Conservation (phyloP, 2,113 vertebrate species). For the Bolborhynchus lineola region DNA sequence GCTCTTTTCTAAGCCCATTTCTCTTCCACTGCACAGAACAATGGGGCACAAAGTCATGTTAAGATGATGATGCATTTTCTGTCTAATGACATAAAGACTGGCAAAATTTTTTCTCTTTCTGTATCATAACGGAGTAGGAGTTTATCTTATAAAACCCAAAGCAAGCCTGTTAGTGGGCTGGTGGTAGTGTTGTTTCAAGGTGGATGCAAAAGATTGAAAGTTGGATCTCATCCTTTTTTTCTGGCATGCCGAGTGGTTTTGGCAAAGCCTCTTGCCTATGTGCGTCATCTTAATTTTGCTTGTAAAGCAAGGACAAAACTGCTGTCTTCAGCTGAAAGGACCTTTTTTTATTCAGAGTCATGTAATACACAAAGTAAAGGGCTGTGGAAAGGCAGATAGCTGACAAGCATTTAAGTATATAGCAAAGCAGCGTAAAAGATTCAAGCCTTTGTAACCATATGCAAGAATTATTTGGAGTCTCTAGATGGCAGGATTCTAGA, state of each 20-base stretch:
- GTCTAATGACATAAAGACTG: neutral
- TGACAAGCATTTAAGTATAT: neutral
- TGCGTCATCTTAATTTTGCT: neutral
- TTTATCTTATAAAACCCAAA: neutral
- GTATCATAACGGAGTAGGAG: neutral
- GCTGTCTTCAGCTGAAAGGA: neutral
- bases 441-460: neutral
- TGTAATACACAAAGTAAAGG: neutral
- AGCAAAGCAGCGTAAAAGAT: neutral
- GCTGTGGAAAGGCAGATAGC: neutral
- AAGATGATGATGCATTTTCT: neutral
- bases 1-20: neutral
- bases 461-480: constrained; percentile 14
- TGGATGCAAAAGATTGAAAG: neutral
- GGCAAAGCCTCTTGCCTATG: neutral
- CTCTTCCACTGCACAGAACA: neutral
- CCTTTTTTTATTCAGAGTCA: neutral
- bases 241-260: neutral
- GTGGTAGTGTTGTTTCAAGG: neutral
- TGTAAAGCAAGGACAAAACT: neutral
- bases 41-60: neutral
- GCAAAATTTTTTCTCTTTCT: neutral
- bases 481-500: constrained; percentile 41
- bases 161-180: neutral
- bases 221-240: neutral